Evolutionary conservation across 2,888 invertebrate genomes (phyloP).

Genomic region (Drepana falcataria): DNA sequence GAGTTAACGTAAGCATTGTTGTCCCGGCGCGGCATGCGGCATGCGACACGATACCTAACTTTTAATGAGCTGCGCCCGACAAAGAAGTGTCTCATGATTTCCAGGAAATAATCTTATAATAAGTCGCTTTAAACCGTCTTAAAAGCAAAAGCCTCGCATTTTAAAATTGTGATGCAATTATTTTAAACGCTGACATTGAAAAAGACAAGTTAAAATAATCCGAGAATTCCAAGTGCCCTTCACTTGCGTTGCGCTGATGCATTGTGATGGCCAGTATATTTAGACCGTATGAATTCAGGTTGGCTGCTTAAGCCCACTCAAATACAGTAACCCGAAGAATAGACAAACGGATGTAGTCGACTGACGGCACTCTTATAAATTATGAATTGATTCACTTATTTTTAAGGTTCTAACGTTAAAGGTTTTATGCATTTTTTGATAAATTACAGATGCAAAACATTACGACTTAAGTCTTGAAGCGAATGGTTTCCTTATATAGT

Average conservation of each 20-base stretch:
- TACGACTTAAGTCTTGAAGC: no score
- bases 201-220: conserved; percentile 77
- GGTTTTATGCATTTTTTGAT: no score
- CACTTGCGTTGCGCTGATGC: conserved; percentile 70
- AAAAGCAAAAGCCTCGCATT: conserved; percentile 73
- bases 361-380: conserved; percentile 4
- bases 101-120: conserved; percentile 73
- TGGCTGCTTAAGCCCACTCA: conserved; percentile 45
- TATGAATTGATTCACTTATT: background rate
- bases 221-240: conserved; percentile 74
- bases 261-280: conserved; percentile 73
- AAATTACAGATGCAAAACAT: no score
- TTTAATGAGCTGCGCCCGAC: conserved; percentile 28
- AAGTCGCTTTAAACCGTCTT: conserved; percentile 65
- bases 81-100: conserved; percentile 61
- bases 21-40: background rate
- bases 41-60: conserved; percentile 7
- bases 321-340: conserved; percentile 22
- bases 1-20: background rate
- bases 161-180: conserved; percentile 79
- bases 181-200: conserved; percentile 79
- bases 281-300: conserved; percentile 63
- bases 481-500: no score
- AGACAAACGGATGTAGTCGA: conserved; percentile 26
- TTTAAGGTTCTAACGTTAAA: no score